Base-by-base conservation (phyloP, 2,113 vertebrate species). In the Bujurquina vittata region DNA sequence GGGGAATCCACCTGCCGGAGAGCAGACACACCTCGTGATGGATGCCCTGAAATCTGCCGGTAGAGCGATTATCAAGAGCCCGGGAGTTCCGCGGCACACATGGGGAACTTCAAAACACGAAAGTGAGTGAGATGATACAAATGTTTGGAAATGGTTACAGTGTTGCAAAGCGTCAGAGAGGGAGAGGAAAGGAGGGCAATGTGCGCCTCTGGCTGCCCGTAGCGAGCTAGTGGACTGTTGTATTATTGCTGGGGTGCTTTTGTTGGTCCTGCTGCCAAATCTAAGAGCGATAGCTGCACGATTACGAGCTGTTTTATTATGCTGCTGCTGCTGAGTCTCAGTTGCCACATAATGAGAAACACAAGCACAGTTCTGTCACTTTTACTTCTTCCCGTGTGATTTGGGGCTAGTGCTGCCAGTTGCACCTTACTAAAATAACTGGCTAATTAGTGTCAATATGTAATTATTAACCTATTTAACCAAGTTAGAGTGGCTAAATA, bases 41-140 rank as follows among this genome's bases (percentile, higher is more conserved):
- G 97, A 97, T 79, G 97, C 96, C 23, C 86, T 97, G 83, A 96
- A 96, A 92, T 97, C 96, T 61, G 97, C 96, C 81, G 97, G 97
- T 4, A 96, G 96, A 84, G 97, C 97, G 1, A 96, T 97, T 15
- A 95, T 97, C 86, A 96, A 97, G 93, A 97, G 97, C 90, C 97
- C 97, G 15, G 96, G 96, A 84, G 96, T 96, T 37, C 95, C 95
- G 84, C 94, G 97, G 35, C 96, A 97, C 90, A 95, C 96, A 81
- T 96, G 96, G 95, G 96, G 96, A 88, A 95, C 96, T 84, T 95
- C 96, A 29, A 96, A 96, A 77, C 96, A 96, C 82, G 95, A 96
- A 80, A 97, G 97, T 97, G 91, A 97, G 96, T 95, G 82, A 7
- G 26, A 60, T 29, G 10, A 46, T 10, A 18, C 26, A 17, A 20